Conservation (phyloP, 2,888 invertebrate species). For the Taphrorychus bicolor region DNA sequence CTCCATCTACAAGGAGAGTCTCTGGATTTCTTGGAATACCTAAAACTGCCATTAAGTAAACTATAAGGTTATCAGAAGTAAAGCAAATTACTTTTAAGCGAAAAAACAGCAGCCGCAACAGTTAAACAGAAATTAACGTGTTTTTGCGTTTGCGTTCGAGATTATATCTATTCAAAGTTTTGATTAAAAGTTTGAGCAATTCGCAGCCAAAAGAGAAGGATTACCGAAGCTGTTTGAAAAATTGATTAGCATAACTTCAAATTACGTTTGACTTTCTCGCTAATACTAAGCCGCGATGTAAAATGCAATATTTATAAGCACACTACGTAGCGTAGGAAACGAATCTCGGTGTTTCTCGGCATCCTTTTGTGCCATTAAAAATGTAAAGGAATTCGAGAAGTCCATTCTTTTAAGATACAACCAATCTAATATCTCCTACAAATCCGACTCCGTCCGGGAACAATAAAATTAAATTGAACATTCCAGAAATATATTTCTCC, state of each 20-base stretch:
- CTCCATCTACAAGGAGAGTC: no score
- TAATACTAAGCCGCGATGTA: no score
- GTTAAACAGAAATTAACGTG: background rate
- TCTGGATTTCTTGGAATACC: no score
- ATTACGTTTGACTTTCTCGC: background rate
- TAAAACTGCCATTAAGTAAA: no score
- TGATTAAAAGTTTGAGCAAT: background rate
- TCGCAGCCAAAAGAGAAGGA: background rate
- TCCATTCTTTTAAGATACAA: constrained; percentile 25
- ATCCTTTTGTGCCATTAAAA: background rate
- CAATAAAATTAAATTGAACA: constrained; percentile 36
- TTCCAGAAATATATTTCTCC: constrained; percentile 23
- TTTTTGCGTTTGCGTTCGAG: background rate
- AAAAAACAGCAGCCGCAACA: no score
- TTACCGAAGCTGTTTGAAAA: background rate
- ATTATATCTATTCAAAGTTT: background rate
- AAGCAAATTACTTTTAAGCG: no score
- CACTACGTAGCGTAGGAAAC: no score
- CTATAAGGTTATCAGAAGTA: no score
- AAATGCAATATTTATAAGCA: no score
- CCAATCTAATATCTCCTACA: constrained; percentile 33
- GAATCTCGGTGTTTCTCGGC: background rate
- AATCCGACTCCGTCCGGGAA: constrained; percentile 23
- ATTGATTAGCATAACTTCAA: background rate
- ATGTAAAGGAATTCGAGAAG: constrained; percentile 20